Conservation (phyloP, 2,113 vertebrate genomes). For the Oenanthe oenanthe region DNA sequence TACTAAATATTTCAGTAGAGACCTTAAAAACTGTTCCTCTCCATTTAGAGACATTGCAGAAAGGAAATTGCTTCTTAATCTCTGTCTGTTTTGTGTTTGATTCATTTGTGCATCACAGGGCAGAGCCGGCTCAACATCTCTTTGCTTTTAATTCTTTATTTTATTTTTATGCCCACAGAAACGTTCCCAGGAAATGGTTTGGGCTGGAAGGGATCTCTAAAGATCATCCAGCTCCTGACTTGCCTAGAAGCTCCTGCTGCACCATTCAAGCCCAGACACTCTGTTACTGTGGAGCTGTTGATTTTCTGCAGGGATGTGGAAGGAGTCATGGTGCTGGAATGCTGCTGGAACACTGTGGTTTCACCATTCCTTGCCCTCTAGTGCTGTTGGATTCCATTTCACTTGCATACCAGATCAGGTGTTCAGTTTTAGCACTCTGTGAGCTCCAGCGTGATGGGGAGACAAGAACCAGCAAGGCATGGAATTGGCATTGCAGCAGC, state of each 20-base stretch:
- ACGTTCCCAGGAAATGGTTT: not conserved
- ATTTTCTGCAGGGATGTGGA: not conserved
- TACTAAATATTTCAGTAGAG: not conserved
- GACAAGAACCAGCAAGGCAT: not conserved
- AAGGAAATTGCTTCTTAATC: not conserved
- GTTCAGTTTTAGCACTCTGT: not conserved
- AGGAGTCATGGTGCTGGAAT: not conserved
- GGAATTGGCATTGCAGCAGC: not conserved
- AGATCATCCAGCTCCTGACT: not conserved
- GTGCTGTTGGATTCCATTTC: not conserved
- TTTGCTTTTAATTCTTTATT: not conserved
- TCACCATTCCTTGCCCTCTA: not conserved
- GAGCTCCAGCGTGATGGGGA: not conserved
- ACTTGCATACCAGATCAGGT: not conserved
- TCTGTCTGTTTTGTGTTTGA: not conserved
- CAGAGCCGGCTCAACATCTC: not conserved
- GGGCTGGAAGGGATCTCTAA: not conserved
- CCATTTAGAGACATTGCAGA: not conserved
- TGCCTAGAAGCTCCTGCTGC: not conserved
- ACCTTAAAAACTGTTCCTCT: not conserved
- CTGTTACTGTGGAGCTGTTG: not conserved
- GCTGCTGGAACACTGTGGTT: not conserved
- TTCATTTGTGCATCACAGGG: accelerated
- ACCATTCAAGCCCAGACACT: not conserved
- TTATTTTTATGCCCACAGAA: not conserved